Conservation (phyloP, 1,140 invertebrate genomes). For the Amphibalanus amphitrite region DNA sequence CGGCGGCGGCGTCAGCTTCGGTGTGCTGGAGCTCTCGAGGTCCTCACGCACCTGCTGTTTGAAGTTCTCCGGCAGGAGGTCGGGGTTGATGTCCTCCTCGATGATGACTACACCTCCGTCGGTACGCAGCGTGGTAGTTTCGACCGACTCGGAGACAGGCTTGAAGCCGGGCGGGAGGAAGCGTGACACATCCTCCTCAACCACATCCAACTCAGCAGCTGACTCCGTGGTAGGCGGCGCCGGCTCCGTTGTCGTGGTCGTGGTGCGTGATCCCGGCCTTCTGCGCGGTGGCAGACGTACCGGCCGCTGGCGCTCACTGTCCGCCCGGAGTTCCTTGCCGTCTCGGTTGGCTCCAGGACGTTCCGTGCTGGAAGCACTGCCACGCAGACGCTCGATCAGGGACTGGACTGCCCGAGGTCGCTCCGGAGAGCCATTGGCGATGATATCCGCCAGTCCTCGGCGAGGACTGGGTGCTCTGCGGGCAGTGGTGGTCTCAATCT, state of each 20-base stretch:
- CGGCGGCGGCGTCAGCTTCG: not conserved
- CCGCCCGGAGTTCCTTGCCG: not conserved
- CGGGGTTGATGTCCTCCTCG: not conserved
- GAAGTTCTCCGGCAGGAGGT: not conserved
- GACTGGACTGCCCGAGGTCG: slow-evolving; percentile 13
- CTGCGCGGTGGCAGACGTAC: not conserved
- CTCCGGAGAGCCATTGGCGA: slow-evolving; percentile 13
- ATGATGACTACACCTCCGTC: not conserved
- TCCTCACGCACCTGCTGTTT: not conserved
- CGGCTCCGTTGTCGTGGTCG: too few relatives aligned
- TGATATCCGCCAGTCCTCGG: slow-evolving; percentile 5
- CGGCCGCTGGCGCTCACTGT: slow-evolving; percentile 1
- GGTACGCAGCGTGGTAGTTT: not conserved
- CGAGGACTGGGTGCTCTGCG: not conserved
- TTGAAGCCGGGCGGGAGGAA: not conserved
- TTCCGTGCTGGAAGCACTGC: slow-evolving; percentile 12
- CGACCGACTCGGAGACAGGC: not conserved
- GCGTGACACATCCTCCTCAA: not conserved
- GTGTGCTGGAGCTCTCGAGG: not conserved
- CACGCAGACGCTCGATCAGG: slow-evolving; percentile 4
- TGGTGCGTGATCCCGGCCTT: not conserved
- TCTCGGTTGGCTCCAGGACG: not conserved
- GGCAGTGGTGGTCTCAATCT: not conserved
- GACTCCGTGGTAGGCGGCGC: too few relatives aligned
- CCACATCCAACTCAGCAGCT: too few relatives aligned